These are phyloP conservation scores for Myiozetetes cayanensis DNA, from an alignment of 2,113 vertebrate species.

Conservation along the genomic window DNA sequence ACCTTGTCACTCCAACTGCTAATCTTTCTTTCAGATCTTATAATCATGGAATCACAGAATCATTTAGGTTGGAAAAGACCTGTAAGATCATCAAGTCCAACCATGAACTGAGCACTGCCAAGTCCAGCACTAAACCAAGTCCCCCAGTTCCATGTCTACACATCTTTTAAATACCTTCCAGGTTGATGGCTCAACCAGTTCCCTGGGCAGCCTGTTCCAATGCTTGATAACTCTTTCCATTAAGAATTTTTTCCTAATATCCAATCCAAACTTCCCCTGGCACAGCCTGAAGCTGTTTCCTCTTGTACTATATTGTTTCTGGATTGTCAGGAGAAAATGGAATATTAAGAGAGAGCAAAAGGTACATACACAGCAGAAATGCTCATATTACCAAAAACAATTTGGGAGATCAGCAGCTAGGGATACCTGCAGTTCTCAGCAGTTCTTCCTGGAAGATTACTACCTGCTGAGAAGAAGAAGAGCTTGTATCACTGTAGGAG, in stretches of 20 bases:
- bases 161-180: background rate
- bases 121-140: background rate
- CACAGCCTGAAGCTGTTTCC: background rate
- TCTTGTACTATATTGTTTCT: background rate
- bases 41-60: background rate
- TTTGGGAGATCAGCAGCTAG: constrained; percentile 47
- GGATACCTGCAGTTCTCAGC: constrained; percentile 35
- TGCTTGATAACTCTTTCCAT: background rate
- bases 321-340: background rate
- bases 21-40: background rate
- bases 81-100: background rate
- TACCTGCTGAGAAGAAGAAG: constrained; percentile 48
- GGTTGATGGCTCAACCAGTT: background rate
- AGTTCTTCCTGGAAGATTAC: constrained; percentile 44
- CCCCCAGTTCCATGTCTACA: background rate
- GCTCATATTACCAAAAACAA: background rate
- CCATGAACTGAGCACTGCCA: background rate
- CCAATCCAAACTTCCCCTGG: background rate
- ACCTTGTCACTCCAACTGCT: background rate
- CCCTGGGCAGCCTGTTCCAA: background rate
- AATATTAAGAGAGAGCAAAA: background rate
- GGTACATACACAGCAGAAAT: background rate
- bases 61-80: background rate
- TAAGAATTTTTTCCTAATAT: background rate
- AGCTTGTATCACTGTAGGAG: constrained; percentile 25